phyloP scores from a whole-genome alignment of 2,888 invertebrate genomes.

The Drosophila barbarae region DNA sequence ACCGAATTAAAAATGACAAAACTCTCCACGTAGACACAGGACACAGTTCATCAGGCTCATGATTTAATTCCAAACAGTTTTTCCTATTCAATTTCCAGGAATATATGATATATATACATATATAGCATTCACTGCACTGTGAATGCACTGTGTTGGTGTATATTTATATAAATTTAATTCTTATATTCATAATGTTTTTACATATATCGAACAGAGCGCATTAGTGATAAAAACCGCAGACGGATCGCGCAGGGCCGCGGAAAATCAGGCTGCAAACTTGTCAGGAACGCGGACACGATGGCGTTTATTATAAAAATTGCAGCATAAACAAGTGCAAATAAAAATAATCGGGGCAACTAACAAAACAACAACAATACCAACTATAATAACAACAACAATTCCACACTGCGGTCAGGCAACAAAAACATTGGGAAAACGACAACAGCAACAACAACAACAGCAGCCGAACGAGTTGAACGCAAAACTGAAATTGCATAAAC shows the following conservation, averaged over 20 bases:
- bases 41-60: constrained; percentile 12
- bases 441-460: neutral
- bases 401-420: constrained; percentile 33
- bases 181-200: constrained; percentile 36
- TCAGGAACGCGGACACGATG: constrained; percentile 22
- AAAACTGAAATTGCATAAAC: constrained; percentile 40
- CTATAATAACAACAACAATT: constrained; percentile 22
- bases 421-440: constrained; percentile 2
- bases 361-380: constrained; percentile 35
- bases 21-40: neutral
- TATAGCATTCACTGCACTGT: neutral
- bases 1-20: neutral
- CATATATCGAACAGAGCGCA: constrained; percentile 30
- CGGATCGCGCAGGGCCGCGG: constrained; percentile 26
- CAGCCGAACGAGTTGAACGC: neutral
- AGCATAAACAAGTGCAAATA: constrained; percentile 49
- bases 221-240: constrained; percentile 47
- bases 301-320: constrained; percentile 49
- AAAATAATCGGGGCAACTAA: constrained; percentile 34
- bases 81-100: neutral
- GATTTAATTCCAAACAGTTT: constrained; percentile 9
- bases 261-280: constrained; percentile 14
- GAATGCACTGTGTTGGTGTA: too few species aligned
- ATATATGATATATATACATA: too few species aligned
- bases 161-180: constrained; percentile 13